phyloP scores from a whole-genome alignment of 2,797 vertebrate genomes.

The Botia almorhae region DNA sequence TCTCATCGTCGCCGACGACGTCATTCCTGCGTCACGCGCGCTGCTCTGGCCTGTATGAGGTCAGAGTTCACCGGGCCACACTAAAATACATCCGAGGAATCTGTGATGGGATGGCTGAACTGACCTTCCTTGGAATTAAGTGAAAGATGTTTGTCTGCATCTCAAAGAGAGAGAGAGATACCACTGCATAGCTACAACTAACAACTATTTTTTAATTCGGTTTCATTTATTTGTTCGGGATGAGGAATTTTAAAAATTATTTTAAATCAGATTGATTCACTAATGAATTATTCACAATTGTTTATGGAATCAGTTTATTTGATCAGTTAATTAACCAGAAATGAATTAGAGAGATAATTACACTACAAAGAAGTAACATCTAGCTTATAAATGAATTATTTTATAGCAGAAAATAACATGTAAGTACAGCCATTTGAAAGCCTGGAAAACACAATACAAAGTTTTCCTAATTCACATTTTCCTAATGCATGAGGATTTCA shows the following conservation, averaged over 20 bases:
- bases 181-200: neutral
- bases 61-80: slow-evolving; percentile 85
- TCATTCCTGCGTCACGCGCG: slow-evolving; percentile 86
- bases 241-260: neutral
- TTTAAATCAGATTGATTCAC: neutral
- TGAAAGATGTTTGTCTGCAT: slow-evolving; percentile 4
- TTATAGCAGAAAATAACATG: no score
- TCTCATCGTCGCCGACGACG: slow-evolving; percentile 87
- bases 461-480: no score
- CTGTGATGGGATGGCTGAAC: slow-evolving; percentile 89
- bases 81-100: slow-evolving; percentile 90
- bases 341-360: neutral
- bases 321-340: neutral
- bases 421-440: no score
- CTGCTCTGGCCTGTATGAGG: slow-evolving; percentile 83
- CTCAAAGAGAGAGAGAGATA: no score
- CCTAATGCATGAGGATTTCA: no score
- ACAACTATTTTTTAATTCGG: no score
- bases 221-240: neutral
- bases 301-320: neutral
- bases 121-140: slow-evolving; percentile 80
- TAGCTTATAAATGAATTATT: no score
- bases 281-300: neutral
- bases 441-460: no score
- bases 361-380: neutral